These are phyloP conservation scores for Teleogryllus occipitalis DNA, from an alignment of 1,140 invertebrate species.

Conservation along the genomic window DNA sequence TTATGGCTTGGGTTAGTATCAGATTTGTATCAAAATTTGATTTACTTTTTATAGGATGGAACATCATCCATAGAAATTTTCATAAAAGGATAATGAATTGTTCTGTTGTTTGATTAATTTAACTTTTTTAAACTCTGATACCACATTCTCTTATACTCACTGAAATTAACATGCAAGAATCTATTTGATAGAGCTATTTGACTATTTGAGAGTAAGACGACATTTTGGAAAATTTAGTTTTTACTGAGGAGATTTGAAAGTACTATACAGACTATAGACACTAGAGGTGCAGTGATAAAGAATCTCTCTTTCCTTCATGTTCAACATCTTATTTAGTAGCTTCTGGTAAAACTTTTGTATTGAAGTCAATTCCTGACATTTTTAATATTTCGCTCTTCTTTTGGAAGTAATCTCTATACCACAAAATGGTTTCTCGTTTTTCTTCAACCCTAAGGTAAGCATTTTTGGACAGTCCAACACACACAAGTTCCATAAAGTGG, in stretches of 20 bases:
- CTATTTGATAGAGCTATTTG: background rate
- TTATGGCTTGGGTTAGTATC: no score
- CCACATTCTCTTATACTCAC: no score
- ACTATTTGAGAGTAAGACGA: background rate
- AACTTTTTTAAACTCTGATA: no score
- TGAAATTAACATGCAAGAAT: background rate
- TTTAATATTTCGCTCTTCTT: conserved; percentile 65
- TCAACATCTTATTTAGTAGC: background rate
- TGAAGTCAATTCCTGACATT: conserved; percentile 41
- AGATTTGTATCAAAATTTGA: no score
- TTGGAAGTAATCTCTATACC: conserved; percentile 88
- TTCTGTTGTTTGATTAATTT: no score
- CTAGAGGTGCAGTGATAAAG: background rate
- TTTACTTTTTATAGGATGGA: background rate
- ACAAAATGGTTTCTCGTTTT: conserved; percentile 83
- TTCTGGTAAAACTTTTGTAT: background rate
- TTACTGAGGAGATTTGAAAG: background rate
- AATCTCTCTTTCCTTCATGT: background rate
- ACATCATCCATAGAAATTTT: background rate
- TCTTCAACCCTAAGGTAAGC: conserved; percentile 78
- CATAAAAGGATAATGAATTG: background rate
- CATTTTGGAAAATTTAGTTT: background rate
- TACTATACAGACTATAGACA: background rate
- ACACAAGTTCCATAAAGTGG: conserved; percentile 96
- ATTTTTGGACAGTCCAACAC: conserved; percentile 90